Conservation (phyloP, 2,888 invertebrate species). For the Autographa pulchrina region DNA sequence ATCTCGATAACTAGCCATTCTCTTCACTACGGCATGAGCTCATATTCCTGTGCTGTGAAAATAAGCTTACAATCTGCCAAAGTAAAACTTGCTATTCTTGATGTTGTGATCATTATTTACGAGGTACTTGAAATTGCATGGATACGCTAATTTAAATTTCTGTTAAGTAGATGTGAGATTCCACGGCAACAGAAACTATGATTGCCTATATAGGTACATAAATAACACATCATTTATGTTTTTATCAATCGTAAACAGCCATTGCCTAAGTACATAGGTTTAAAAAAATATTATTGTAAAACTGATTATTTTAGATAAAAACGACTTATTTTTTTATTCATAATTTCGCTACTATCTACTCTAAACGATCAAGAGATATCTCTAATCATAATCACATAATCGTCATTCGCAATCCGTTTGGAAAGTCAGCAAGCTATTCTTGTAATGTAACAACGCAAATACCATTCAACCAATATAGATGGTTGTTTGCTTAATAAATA, state of each 20-base stretch:
- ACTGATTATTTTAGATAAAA: too few species aligned
- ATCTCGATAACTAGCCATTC: too few species aligned
- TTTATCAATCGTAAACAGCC: too few species aligned
- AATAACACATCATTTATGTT: not conserved
- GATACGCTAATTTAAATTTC: not conserved
- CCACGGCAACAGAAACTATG: not conserved
- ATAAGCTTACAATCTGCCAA: constrained; percentile 7
- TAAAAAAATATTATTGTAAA: too few species aligned
- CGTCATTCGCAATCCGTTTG: not conserved
- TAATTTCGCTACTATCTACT: not conserved
- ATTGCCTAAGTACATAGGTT: too few species aligned
- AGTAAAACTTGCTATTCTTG: constrained; percentile 16
- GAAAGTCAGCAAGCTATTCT: not conserved
- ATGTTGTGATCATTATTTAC: constrained; percentile 11
- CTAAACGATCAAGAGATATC: not conserved
- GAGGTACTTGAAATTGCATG: constrained; percentile 14
- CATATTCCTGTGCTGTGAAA: too few species aligned
- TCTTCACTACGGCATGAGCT: too few species aligned
- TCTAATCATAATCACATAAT: not conserved
- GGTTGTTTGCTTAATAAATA: constrained; percentile 6
- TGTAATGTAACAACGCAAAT: not conserved
- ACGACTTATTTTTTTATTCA: not conserved
- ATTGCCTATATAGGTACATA: not conserved
- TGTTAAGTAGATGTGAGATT: not conserved
- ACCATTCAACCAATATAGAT: not conserved